Evolutionary conservation across 2,888 invertebrate species (phyloP).

Genomic region (Sepiola atlantica): DNA sequence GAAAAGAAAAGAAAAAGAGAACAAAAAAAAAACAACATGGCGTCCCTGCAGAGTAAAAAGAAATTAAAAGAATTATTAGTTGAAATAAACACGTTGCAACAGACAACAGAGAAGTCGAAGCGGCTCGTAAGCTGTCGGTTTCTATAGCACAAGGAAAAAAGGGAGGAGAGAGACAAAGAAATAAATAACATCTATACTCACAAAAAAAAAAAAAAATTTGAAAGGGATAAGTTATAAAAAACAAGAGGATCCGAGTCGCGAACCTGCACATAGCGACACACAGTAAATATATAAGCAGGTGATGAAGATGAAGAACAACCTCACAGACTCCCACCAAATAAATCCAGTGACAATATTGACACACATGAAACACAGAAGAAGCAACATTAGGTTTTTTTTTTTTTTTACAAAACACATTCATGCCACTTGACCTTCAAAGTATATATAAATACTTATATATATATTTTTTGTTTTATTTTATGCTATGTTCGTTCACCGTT

Average conservation of each 20-base stretch:
- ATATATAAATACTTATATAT: not conserved
- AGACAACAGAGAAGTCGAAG: not conserved
- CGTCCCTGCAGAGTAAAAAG: not conserved
- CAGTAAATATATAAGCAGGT: not conserved
- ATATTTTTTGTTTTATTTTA: not conserved
- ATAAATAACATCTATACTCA: not conserved
- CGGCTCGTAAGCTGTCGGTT: not conserved
- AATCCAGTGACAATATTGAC: not conserved
- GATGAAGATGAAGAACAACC: not conserved
- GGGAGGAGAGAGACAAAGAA: not conserved
- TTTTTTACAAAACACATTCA: not conserved
- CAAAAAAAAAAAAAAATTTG: not conserved
- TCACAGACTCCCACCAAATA: constrained; percentile 32
- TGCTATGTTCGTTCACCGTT: too few species aligned
- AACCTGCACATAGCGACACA: not conserved
- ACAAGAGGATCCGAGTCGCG: not conserved
- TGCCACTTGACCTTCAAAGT: not conserved
- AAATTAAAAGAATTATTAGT: not conserved
- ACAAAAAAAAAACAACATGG: not conserved
- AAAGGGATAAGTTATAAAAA: not conserved
- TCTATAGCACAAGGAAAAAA: not conserved
- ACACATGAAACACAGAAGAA: not conserved
- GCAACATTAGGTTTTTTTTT: not conserved
- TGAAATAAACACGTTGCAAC: not conserved
- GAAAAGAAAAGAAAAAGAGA: not conserved